Conservation (phyloP, 2,797 vertebrate genomes). For the Poecilia gillii region DNA sequence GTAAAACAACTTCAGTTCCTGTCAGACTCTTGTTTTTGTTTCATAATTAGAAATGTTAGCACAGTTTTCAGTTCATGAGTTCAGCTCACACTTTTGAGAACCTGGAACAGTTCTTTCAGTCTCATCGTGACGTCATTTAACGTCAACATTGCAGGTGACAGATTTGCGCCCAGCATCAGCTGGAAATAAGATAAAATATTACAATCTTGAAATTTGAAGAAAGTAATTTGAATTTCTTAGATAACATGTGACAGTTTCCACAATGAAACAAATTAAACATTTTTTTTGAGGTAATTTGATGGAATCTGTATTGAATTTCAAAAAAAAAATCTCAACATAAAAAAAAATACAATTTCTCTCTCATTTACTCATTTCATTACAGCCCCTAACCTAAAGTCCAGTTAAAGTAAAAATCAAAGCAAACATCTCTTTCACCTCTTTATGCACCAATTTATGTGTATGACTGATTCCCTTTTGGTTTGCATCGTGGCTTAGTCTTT, state of each 20-base stretch:
- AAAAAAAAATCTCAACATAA: background rate
- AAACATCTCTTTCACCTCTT: background rate
- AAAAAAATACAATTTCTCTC: background rate
- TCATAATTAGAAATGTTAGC: background rate
- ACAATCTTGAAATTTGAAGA: no score
- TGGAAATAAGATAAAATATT: background rate
- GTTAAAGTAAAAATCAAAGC: background rate
- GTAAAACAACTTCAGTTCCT: constrained; percentile 16
- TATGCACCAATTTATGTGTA: background rate
- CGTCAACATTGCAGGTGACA: background rate
- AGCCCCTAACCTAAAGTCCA: background rate
- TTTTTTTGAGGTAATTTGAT: background rate
- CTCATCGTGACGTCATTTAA: background rate
- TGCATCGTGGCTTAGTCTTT: background rate
- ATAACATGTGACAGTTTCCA: background rate
- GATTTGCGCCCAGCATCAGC: background rate
- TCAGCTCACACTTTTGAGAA: background rate
- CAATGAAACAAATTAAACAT: background rate
- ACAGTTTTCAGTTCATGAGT: background rate
- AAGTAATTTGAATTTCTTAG: background rate
- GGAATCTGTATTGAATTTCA: background rate
- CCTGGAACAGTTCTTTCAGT: background rate
- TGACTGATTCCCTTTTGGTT: background rate
- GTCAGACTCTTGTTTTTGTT: background rate
- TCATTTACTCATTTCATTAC: background rate